Percentiles rank a stretch among this genome's conserved stretches.
Evolutionary conservation across 2,888 invertebrate genomes (phyloP).

Genomic region (Apeira syringaria): DNA sequence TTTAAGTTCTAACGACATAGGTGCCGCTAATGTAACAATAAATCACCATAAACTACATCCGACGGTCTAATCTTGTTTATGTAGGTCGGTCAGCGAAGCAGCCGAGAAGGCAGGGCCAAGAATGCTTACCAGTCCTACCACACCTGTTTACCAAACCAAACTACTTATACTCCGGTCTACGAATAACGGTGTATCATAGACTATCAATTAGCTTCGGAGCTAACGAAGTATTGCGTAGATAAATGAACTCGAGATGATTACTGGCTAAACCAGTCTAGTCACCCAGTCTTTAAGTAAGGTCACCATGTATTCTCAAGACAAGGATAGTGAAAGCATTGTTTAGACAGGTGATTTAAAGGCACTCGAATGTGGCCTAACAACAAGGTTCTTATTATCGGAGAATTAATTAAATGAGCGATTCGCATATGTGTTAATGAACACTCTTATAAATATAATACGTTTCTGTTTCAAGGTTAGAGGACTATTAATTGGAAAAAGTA

Average conservation of each 20-base stretch:
- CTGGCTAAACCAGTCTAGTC: constrained; percentile 15
- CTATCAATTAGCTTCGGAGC: constrained; percentile 25
- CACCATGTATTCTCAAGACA: constrained; percentile 5
- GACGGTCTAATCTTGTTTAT: constrained; percentile 4
- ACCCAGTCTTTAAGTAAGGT: constrained; percentile 14
- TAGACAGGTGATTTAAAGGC: too few relatives aligned
- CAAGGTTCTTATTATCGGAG: too few relatives aligned
- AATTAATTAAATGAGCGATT: too few relatives aligned
- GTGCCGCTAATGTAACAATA: neutral
- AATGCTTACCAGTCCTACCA: constrained; percentile 7
- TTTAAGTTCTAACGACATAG: neutral
- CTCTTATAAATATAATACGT: too few relatives aligned
- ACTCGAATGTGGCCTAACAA: too few relatives aligned
- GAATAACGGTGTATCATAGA: constrained; percentile 22
- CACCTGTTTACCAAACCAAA: constrained; percentile 23
- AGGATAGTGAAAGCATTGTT: constrained; percentile 12
- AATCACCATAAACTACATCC: neutral
- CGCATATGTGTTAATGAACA: too few relatives aligned
- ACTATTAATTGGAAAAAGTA: too few relatives aligned
- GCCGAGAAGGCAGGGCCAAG: neutral
- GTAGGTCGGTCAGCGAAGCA: neutral
- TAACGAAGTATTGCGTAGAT: constrained; percentile 24
- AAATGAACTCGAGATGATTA: constrained; percentile 10
- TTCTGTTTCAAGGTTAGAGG: too few relatives aligned
- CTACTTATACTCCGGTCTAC: constrained; percentile 6